A percentile compares a stretch with the other conserved stretches of the same genome.
Conservation (phyloP, 2,797 vertebrate species). For the Alca torda region DNA sequence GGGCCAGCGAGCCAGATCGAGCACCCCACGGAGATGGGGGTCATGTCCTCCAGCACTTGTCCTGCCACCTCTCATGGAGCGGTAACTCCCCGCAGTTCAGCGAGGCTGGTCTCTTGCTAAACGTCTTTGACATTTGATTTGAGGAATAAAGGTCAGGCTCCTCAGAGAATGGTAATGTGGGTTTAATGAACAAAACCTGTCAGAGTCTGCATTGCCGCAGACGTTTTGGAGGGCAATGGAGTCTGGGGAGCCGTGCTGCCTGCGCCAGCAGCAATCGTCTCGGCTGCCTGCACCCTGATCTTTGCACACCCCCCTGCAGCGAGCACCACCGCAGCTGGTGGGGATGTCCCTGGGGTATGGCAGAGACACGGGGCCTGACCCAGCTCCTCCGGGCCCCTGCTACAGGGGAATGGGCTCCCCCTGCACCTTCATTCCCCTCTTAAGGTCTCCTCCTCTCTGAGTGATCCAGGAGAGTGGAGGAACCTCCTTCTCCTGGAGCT, state of each 20-base stretch:
- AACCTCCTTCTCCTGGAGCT: neutral
- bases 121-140: slow-evolving; percentile 46
- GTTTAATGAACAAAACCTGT: slow-evolving; percentile 13
- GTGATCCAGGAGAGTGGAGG: neutral
- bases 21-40: accelerated
- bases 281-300: accelerated
- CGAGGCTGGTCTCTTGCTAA: neutral
- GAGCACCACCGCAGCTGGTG: accelerated
- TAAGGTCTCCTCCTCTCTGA: neutral
- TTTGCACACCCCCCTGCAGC: accelerated
- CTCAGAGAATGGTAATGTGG: neutral
- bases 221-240: neutral
- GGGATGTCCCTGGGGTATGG: neutral
- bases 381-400: neutral
- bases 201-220: neutral
- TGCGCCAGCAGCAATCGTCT: neutral
- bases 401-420: neutral
- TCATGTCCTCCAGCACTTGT: neutral
- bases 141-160: slow-evolving; percentile 44
- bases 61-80: neutral
- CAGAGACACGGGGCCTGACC: neutral
- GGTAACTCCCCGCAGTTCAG: neutral
- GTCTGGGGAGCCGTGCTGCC: neutral
- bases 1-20: neutral
- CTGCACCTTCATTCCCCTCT: neutral